Evolutionary conservation across 2,888 invertebrate species (phyloP), one percentile per base, ranked within the genome.

Genomic region (Gryllus longicercus): DNA sequence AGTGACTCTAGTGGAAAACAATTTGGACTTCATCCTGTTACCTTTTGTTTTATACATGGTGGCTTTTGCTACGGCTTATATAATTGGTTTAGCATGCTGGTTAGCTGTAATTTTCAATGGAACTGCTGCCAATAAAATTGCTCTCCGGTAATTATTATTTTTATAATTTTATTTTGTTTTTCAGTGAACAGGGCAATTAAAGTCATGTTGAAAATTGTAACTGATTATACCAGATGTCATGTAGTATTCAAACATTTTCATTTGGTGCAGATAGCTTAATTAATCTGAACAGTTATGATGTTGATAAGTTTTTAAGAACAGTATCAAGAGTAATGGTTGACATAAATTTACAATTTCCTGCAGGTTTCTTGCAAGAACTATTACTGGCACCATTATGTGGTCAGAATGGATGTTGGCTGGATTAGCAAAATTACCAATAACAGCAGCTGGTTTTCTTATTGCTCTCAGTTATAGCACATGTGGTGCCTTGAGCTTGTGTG

Each of bases 401-500:
- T 92, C 92, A 1, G 92, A 93, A 83, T 91, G 91, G 87, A 85
- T 93, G 74, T 88, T 94, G 63, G 88, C 90, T 11, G 91, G 91
- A 23, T 87, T 95, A 78, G 91, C 93, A 82, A 90, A 91, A 84
- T 88, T 94, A 63, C 95, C 95, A 0, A 87, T 92, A 82, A 87
- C 93, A 1, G 91, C 93, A 77, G 92, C 93, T 16, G 89, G 90
- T 0, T 86, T 91, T 3, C 87, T 95, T 1, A 86, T 94, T 38
- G 90, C 91, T 74, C 88, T 94, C 10, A 91, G 91, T 23, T 88
- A 91, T 18, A 87, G 91, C 18, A 92, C 94, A 0, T 95, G 95
- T 85, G 95, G 95, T 8, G 93, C 93, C 2, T 88, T 95, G 11
- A 91, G 93, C 0, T 87, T 96, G 79, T 87, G 89, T 11, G 87